Evolutionary conservation across 2,113 vertebrate genomes (phyloP).

Genomic region (Gorilla gorilla): DNA sequence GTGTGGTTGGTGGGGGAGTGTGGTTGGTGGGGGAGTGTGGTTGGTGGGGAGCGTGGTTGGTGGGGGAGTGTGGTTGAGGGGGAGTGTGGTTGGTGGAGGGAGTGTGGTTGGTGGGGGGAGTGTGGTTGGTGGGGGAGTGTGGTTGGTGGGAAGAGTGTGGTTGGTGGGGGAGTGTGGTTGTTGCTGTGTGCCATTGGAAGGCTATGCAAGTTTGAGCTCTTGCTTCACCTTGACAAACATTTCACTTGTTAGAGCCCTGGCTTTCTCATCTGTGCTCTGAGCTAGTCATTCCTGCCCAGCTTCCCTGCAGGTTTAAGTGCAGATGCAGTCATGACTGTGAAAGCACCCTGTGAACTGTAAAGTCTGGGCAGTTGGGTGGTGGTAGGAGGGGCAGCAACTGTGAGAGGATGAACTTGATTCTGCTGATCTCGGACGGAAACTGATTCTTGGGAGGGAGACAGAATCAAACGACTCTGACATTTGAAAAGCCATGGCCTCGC

Average conservation of each 20-base stretch:
- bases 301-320: not conserved
- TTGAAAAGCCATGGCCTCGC: not conserved
- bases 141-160: too few relatives aligned
- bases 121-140: too few relatives aligned
- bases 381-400: not conserved
- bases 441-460: not conserved
- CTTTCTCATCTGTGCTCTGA: conserved; percentile 10
- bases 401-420: not conserved
- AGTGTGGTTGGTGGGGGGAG: too few relatives aligned
- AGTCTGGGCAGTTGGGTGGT: not conserved
- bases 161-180: not conserved
- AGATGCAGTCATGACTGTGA: not conserved
- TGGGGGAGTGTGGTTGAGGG: not conserved
- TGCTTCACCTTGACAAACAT: not conserved
- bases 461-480: not conserved
- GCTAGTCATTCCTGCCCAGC: not conserved
- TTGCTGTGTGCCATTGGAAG: not conserved
- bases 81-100: too few relatives aligned
- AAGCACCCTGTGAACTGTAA: not conserved
- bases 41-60: not conserved
- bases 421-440: not conserved
- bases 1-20: too few relatives aligned
- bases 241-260: not conserved
- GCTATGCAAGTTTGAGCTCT: not conserved
- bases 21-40: too few relatives aligned